Evolutionary conservation across 2,888 invertebrate species (phyloP).

Genomic region (Melanophora roralis): DNA sequence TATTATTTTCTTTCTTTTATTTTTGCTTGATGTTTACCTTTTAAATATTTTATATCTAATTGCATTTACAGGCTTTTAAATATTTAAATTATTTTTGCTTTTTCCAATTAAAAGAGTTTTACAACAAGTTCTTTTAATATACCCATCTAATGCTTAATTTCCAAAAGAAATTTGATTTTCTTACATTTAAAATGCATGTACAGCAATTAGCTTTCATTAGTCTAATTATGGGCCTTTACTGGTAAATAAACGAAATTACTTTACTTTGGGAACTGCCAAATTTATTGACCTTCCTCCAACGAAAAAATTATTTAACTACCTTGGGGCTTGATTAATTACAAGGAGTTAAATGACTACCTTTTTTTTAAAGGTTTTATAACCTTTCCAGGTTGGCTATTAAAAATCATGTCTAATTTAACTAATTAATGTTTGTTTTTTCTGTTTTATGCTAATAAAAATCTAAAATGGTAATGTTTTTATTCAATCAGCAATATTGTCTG

Average conservation of each 20-base stretch:
- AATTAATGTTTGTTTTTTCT: constrained; percentile 46
- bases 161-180: not conserved
- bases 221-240: not conserved
- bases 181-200: not conserved
- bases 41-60: too few relatives aligned
- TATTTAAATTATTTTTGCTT: too few relatives aligned
- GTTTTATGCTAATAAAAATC: not conserved
- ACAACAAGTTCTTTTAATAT: too few relatives aligned
- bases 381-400: not conserved
- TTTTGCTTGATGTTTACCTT: too few relatives aligned
- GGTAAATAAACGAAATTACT: not conserved
- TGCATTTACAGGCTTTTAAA: too few relatives aligned
- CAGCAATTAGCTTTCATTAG: not conserved
- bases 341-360: not conserved
- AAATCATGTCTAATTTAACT: constrained; percentile 53
- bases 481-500: constrained; percentile 24
- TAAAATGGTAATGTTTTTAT: constrained; percentile 42
- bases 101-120: too few relatives aligned
- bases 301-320: not conserved
- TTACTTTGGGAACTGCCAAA: not conserved
- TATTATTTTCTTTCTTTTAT: too few relatives aligned
- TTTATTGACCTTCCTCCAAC: not conserved
- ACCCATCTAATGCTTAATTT: too few relatives aligned
- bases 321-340: not conserved
- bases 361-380: not conserved